A percentile compares a stretch with the other conserved stretches of the same genome.
Conservation (phyloP, 1,140 invertebrate species). For the Tetraneura akinire region DNA sequence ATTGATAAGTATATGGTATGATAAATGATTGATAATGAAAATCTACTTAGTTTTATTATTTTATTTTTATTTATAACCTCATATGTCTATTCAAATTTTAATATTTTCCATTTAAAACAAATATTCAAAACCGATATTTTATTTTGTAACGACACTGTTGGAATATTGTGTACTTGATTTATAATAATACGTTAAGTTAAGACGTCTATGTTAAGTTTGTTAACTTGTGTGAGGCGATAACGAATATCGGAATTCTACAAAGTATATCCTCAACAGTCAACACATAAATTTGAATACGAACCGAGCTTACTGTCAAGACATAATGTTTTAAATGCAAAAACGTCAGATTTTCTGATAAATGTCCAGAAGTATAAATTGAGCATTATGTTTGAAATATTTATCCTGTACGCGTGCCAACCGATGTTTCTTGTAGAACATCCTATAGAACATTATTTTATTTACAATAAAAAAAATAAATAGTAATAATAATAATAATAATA, state of each 20-base stretch:
- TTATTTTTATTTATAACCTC: too few species aligned
- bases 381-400: slow-evolving; percentile 10
- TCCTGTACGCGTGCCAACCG: slow-evolving; percentile 21
- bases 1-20: too few species aligned
- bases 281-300: slow-evolving; percentile 15
- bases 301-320: slow-evolving; percentile 2
- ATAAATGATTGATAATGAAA: too few species aligned
- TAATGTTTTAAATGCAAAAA: slow-evolving; percentile 7
- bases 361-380: not conserved
- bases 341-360: slow-evolving; percentile 28
- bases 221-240: not conserved
- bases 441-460: not conserved
- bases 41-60: too few species aligned
- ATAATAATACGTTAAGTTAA: too few species aligned
- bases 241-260: slow-evolving; percentile 26
- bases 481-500: too few species aligned
- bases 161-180: too few species aligned
- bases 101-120: too few species aligned
- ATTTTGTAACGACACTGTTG: too few species aligned
- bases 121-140: too few species aligned
- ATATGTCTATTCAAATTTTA: too few species aligned
- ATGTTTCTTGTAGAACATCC: not conserved
- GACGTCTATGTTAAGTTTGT: not conserved
- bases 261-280: not conserved
- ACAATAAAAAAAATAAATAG: not conserved